phyloP scores from a whole-genome alignment of 92 coral and sea anemone species.

The Zoanthus gigantus region DNA sequence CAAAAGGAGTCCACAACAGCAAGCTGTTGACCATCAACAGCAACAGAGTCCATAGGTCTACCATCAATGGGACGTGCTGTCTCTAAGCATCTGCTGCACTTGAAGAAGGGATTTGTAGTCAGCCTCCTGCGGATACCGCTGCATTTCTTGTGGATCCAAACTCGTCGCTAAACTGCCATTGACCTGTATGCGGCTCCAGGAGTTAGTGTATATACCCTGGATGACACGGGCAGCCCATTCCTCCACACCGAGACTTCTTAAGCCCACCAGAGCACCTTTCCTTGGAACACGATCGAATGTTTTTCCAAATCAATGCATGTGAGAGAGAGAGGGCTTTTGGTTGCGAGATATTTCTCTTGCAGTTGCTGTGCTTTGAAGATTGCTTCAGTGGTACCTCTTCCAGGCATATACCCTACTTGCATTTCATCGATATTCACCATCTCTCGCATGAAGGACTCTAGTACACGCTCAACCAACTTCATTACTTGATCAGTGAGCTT shows the following conservation, averaged over 20 bases:
- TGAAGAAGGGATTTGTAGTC: no score
- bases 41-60: no score
- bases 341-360: background rate
- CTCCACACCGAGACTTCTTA: slow-evolving; percentile 23
- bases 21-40: no score
- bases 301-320: slow-evolving; percentile 27
- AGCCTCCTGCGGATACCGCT: no score
- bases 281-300: slow-evolving; percentile 47
- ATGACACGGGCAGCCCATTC: slow-evolving; percentile 8
- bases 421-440: slow-evolving; percentile 27
- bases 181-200: slow-evolving; percentile 10
- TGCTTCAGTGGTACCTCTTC: slow-evolving; percentile 37
- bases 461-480: background rate
- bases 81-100: no score
- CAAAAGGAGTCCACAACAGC: no score
- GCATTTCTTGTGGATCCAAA: background rate
- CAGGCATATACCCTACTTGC: slow-evolving; percentile 40
- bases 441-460: background rate
- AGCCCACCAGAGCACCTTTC: slow-evolving; percentile 39
- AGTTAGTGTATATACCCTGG: slow-evolving; percentile 26
- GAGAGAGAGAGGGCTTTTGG: background rate
- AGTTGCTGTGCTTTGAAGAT: slow-evolving; percentile 12
- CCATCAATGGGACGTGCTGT: no score
- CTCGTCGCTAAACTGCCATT: slow-evolving; percentile 28
- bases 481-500: slow-evolving; percentile 14